Evolutionary conservation across 2,888 invertebrate genomes (phyloP).

Genomic region (Tipula confusa): DNA sequence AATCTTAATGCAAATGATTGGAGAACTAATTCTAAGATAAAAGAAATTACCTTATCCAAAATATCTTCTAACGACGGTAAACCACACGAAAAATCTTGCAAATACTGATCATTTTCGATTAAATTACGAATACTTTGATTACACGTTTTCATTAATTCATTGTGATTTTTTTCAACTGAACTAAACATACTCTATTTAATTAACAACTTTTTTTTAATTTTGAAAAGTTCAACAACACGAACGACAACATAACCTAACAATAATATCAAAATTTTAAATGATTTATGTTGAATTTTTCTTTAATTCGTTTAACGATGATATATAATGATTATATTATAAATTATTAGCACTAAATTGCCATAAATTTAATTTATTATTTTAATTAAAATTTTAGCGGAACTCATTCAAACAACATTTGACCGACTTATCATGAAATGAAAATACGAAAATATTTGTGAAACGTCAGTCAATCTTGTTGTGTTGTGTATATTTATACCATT

Average conservation of each 20-base stretch:
- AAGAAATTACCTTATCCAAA: background rate
- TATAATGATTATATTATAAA: background rate
- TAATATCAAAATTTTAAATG: background rate
- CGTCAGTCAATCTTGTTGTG: background rate
- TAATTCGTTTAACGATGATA: background rate
- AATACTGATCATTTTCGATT: background rate
- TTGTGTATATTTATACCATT: background rate
- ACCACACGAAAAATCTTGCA: background rate
- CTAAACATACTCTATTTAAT: background rate
- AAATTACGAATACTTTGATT: background rate
- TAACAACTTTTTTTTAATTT: background rate
- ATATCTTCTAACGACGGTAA: background rate
- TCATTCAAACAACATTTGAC: background rate
- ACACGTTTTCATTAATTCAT: background rate
- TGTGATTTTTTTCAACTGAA: background rate
- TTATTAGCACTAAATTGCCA: background rate
- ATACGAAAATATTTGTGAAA: background rate
- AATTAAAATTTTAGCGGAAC: background rate
- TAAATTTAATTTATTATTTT: background rate
- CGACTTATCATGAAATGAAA: background rate
- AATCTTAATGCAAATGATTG: background rate
- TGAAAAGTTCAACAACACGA: background rate
- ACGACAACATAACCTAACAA: background rate
- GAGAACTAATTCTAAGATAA: background rate
- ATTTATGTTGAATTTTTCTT: background rate